Base-by-base conservation (phyloP, 1,140 invertebrate genomes). In the Caerostris darwini region DNA sequence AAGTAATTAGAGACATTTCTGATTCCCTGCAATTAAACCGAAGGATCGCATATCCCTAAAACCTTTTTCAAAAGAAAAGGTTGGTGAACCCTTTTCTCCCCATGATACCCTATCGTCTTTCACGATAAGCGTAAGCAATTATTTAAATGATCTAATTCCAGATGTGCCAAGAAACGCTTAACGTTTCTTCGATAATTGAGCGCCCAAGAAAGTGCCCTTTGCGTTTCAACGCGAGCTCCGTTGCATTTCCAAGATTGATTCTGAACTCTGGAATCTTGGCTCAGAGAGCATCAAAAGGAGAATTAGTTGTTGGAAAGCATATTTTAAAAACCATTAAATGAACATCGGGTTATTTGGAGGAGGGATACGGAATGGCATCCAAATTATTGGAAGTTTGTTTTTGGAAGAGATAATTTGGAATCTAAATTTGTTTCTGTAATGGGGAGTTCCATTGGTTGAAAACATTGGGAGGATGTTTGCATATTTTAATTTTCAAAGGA, bases 101-200 rank as follows among this genome's bases (percentile, higher is more conserved):
- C 34, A 50, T 50, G 34, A 53, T 77, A 50, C 50, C 50, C 14
- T 87, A 87, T 59, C 85, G 58, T 77, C 58, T 87, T 87, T 87
- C 58, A 14, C 53, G 85, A 87, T 87, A 64, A 87, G 57, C 58
- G 19, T 59, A 87, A 50, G 85, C 85, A 90, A 90, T 90, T 90
- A 71, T 90, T 90, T 90, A 90, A 90, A 90, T 90, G 61, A 71
- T 90, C 88, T 90, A 57, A 90, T 90, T 90, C 69, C 54, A 67
- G 10, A 61, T 54, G 88, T 19, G 50, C 50, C 58, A 53, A 7
- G 58, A 89, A 89, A 54, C 14, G n/a, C 53, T 90, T 88, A 88
- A 17, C 86, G 34, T 88, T 88, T 88, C 86, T 88, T 67, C 69
- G 69, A 90, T 90, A 69, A 90, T 90, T 67, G 87, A 90, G 61